Evolutionary conservation across 2,113 vertebrate genomes (phyloP), one percentile per base, ranked within the genome.

Genomic region (Lampris megalopsis): DNA sequence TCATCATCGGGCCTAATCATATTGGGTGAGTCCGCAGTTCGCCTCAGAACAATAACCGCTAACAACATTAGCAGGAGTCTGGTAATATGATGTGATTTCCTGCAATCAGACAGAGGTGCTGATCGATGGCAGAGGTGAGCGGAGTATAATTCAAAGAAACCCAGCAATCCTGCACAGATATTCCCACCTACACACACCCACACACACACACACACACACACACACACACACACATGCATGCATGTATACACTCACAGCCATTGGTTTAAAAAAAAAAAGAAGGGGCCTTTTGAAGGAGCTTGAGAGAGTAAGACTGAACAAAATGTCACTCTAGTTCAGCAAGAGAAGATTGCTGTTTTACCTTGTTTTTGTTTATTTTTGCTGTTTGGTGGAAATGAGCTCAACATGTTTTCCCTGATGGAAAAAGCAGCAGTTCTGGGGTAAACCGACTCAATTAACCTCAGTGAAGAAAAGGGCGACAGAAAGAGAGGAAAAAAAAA

Each of bases 391-490:
- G 61, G 42, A 68, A 74, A 75, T 72, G 59, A 81, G 62, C 70
- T 66, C 63, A 82, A 82, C 77, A 41, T 77, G 40, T 83, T 75
- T 78, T 74, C 60, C 52, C 58, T 67, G 89, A 86, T 61, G 60
- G 65, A 86, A 71, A 80, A 82, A 37, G 0, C 57, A 62, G 73
- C 70, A 81, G 86, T 83, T 77, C 75, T 73, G 45, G 74, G 92
- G 90, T 93, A 89, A 91, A 86, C 73, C 79, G 77, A 92, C 89
- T 93, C 84, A 88, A 94, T 94, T 93, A 94, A 94, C 91, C 91
- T 90, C 80, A 37, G 68, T 72, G 77, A 83, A 80, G 68, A 88
- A 92, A 88, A 76, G 63, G 62, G 52, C 45, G 58, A 73, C 50
- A 70, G 68, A 73, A 73, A 59, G 67, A 72, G 58, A 54, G 65